Conservation (phyloP, 2,113 vertebrate genomes). For the Lethenteron reissneri region DNA sequence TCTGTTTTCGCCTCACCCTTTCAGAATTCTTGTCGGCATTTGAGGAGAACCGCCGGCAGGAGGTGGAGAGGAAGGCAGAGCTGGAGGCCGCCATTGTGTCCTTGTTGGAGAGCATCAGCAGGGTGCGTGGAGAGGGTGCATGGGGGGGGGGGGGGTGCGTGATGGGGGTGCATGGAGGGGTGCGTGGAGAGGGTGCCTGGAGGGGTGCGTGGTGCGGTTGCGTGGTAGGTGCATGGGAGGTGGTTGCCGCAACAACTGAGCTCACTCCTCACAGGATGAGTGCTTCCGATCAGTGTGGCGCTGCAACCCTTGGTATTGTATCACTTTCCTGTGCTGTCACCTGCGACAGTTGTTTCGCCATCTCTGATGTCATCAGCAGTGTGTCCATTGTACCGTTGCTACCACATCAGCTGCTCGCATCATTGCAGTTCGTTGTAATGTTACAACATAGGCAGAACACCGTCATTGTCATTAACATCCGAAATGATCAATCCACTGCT, state of each 20-base stretch:
- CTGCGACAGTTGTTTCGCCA: no score
- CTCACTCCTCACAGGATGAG: no score
- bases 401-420: no score
- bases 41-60: constrained; percentile 35
- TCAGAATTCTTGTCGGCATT: constrained; percentile 51
- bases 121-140: constrained; percentile 23
- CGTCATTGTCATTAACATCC: no score
- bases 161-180: not conserved
- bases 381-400: no score
- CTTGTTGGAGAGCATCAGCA: constrained; percentile 55
- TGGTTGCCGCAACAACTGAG: not conserved
- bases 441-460: no score
- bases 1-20: not conserved
- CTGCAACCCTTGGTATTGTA: no score
- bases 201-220: not conserved
- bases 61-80: constrained; percentile 33
- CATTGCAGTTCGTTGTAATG: no score
- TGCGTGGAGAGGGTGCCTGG: not conserved
- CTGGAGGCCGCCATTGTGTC: constrained; percentile 43
- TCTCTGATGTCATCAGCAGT: no score
- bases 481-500: no score
- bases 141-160: not conserved
- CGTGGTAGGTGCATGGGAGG: not conserved
- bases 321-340: no score
- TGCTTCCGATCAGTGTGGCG: no score